A percentile compares a stretch with the other conserved stretches of the same genome.
Conservation (phyloP, 2,888 invertebrate genomes). For the Beris chalybata region DNA sequence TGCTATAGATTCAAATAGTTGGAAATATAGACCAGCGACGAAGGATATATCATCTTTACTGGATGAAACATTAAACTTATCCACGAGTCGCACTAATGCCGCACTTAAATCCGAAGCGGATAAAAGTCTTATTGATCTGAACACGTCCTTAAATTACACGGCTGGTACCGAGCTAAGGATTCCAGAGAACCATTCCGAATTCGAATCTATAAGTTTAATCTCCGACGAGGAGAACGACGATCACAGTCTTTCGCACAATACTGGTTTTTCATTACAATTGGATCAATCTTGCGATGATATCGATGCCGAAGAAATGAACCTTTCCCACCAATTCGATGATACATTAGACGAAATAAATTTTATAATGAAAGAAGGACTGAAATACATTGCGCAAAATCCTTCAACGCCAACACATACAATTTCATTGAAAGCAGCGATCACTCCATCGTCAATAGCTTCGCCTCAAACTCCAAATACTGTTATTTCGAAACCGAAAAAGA, state of each 20-base stretch:
- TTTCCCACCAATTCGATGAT: slow-evolving; percentile 53
- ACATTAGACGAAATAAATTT: slow-evolving; percentile 57
- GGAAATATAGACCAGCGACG: not conserved
- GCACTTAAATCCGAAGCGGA: not conserved
- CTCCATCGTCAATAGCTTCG: slow-evolving; percentile 13
- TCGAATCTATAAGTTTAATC: slow-evolving; percentile 36
- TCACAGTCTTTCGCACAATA: slow-evolving; percentile 7
- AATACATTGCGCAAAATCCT: slow-evolving; percentile 44
- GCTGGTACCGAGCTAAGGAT: no score
- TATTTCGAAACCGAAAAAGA: slow-evolving; percentile 37
- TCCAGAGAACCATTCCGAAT: not conserved
- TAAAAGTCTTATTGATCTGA: slow-evolving; percentile 6
- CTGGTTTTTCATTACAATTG: slow-evolving; percentile 7
- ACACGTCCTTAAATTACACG: not conserved
- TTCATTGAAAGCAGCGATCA: slow-evolving; percentile 7
- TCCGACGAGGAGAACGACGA: slow-evolving; percentile 42
- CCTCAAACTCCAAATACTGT: slow-evolving; percentile 40
- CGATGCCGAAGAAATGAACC: slow-evolving; percentile 33
- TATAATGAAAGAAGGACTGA: slow-evolving; percentile 52
- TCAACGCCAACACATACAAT: slow-evolving; percentile 18
- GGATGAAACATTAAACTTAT: not conserved
- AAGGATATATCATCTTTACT: not conserved
- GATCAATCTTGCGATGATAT: slow-evolving; percentile 3
- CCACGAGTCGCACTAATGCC: not conserved
- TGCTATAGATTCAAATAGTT: not conserved